Evolutionary conservation across 2,113 vertebrate genomes (phyloP).

Genomic region (Vanacampus margaritifer): DNA sequence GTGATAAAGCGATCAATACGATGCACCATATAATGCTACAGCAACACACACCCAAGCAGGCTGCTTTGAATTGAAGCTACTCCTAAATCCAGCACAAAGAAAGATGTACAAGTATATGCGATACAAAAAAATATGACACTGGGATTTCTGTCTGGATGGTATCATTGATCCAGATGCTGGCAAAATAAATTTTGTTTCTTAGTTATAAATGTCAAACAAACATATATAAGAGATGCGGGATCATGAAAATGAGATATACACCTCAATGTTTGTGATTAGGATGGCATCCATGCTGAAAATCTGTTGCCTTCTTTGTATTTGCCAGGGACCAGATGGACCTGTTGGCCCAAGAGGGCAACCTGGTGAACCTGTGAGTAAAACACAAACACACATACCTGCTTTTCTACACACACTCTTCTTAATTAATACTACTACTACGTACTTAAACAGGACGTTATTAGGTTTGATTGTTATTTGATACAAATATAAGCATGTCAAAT

Average conservation of each 20-base stretch:
- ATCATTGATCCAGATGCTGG: constrained; percentile 27
- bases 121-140: constrained; percentile 8
- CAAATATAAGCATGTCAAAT: neutral
- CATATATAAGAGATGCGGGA: neutral
- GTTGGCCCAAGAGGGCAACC: constrained; percentile 82
- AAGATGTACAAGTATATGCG: neutral
- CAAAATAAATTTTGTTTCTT: constrained; percentile 30
- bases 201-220: constrained; percentile 4
- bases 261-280: constrained; percentile 14
- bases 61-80: constrained; percentile 31
- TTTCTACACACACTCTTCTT: neutral
- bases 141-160: constrained; percentile 29
- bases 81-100: neutral
- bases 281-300: constrained; percentile 20
- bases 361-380: constrained; percentile 85
- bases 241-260: neutral
- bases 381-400: neutral
- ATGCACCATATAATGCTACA: constrained; percentile 18
- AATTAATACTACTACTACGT: neutral
- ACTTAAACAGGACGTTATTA: neutral
- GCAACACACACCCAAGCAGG: constrained; percentile 26
- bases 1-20: constrained; percentile 27
- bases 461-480: neutral
- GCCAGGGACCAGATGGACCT: constrained; percentile 81
- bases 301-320: constrained; percentile 22